Conservation (phyloP, 1,140 invertebrate genomes). For the Daktulosphaira vitifoliae region DNA sequence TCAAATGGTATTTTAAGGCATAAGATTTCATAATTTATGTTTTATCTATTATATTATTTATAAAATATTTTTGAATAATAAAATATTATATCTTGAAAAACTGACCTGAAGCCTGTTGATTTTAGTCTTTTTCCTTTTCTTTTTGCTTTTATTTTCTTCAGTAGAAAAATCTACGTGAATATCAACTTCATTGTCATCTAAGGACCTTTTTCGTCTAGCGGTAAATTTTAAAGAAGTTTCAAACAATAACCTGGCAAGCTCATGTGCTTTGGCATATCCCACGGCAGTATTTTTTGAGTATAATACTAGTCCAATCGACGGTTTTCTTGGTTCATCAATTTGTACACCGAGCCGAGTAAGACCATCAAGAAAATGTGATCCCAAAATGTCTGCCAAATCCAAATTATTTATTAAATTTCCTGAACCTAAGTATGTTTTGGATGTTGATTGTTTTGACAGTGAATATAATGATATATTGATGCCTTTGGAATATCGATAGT, state of each 20-base stretch:
- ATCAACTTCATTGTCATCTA: slow-evolving; percentile 1
- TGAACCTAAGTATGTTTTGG: slow-evolving; percentile 4
- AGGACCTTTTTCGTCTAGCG: not conserved
- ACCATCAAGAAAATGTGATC: not conserved
- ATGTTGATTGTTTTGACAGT: not conserved
- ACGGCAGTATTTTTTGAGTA: not conserved
- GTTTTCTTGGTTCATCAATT: not conserved
- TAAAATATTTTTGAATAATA: too few relatives aligned
- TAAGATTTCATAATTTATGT: too few relatives aligned
- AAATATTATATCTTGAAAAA: too few relatives aligned
- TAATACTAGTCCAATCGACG: slow-evolving; percentile 6
- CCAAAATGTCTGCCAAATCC: not conserved
- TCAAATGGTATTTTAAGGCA: too few relatives aligned
- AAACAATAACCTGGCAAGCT: not conserved
- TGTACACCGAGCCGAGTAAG: not conserved
- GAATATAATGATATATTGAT: slow-evolving; percentile 13
- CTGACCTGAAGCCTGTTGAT: not conserved
- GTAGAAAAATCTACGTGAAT: not conserved
- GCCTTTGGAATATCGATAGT: not conserved
- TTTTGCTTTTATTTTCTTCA: not conserved
- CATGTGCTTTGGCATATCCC: not conserved
- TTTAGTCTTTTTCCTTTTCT: slow-evolving; percentile 4
- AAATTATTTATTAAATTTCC: not conserved
- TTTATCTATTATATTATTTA: too few relatives aligned
- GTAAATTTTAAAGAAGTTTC: not conserved